Evolutionary conservation across 2,888 invertebrate species (phyloP), one percentile per base, ranked within the genome.

Genomic region (Lydus trimaculatus): DNA sequence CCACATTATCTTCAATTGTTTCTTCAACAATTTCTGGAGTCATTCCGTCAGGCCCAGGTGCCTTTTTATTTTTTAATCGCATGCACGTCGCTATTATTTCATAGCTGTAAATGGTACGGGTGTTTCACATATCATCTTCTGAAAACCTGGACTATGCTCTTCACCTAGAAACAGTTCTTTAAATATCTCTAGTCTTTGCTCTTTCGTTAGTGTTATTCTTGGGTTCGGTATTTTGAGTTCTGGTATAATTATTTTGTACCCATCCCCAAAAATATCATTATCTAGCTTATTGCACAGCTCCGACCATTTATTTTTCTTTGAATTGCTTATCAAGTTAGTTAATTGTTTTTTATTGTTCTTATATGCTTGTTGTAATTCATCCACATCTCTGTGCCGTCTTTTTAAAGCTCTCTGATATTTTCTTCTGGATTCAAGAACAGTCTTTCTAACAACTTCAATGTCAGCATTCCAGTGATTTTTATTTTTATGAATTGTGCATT

Each of bases 21-120:
- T 20, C 8, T 58, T 71, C 75, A 1, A 78, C 15, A 1, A 65
- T 73, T 58, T 78, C 77, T 0, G 73, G 17, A 7, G 76, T 72
- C 4, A 79, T 72, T 13, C 72, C 72, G 48, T 77, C 78, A 0
- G 73, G 71, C 0, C 76, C 77, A 7, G 76, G 71, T 0, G 76
- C 75, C 56, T 74, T 77, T 8, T 58, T 58, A 17, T 58, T 69
- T 15, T 71, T 70, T 15, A 74, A 25, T 11, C 61, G n/a, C n/a
- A n/a, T 66, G 0, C 4, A n/a, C 1, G 58, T 65, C 0, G 74
- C 76, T 4, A 36, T 13, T n/a, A 17, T 0, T 17, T 43, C 43
- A 0, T 43, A n/a, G 1, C 1, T 1, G 6, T 2, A 11, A 17
- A 43, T n/a, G 5, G 0, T 5, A 5, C n/a, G 1, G 4, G 15